These are phyloP conservation scores for Chelonoidis abingdonii DNA, from an alignment of 2,113 vertebrate species.

Conservation along the genomic window DNA sequence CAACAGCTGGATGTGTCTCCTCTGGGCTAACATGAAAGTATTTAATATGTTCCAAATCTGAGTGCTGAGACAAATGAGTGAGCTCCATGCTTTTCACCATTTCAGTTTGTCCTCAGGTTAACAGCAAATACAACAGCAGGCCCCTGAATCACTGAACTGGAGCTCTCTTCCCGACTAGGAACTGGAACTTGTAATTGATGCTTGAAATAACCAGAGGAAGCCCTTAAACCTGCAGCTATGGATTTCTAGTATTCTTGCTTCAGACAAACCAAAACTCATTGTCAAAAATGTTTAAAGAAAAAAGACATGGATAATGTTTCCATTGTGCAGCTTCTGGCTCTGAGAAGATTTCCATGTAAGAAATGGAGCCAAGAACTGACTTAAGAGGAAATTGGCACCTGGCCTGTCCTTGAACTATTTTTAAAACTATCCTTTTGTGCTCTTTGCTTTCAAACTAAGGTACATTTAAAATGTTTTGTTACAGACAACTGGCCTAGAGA, in stretches of 20 bases:
- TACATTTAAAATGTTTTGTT: background rate
- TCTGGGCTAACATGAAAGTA: background rate
- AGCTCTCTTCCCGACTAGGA: background rate
- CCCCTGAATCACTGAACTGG: background rate
- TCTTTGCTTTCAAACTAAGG: background rate
- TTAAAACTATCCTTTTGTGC: background rate
- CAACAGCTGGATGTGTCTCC: background rate
- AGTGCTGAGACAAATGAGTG: background rate
- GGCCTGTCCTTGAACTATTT: background rate
- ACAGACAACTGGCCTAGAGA: background rate
- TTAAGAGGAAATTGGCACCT: background rate
- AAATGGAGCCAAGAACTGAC: background rate
- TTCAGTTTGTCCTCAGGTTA: background rate
- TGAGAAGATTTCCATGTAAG: constrained; percentile 45
- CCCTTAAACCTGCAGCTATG: constrained; percentile 15
- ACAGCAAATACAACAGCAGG: background rate
- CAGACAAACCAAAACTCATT: constrained; percentile 25
- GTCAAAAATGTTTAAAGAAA: constrained; percentile 57
- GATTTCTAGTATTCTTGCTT: constrained; percentile 50
- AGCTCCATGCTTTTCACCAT: background rate
- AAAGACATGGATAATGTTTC: constrained; percentile 18
- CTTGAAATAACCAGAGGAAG: background rate
- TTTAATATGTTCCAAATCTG: background rate
- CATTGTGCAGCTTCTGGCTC: constrained; percentile 11
- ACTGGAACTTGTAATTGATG: background rate